phyloP scores from a whole-genome alignment of 2,888 invertebrate species.

The Dolichopus griseipennis region DNA sequence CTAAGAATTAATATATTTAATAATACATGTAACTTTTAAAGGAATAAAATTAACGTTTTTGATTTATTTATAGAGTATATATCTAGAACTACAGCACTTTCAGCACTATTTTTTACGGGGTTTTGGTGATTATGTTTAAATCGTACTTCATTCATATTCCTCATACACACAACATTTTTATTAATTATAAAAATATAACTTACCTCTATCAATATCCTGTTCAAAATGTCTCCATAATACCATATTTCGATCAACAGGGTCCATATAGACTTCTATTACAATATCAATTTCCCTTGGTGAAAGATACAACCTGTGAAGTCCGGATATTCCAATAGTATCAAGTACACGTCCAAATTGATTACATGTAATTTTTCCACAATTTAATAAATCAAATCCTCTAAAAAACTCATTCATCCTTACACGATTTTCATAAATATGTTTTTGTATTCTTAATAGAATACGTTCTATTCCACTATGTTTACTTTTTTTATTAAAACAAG shows the following conservation, averaged over 20 bases:
- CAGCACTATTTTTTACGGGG: too few relatives aligned
- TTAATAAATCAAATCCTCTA: conserved; percentile 60
- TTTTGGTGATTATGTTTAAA: too few relatives aligned
- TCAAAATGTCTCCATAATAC: conserved; percentile 70
- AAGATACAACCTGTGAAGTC: conserved; percentile 49
- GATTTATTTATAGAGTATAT: too few relatives aligned
- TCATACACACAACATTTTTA: too few relatives aligned
- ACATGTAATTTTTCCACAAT: conserved; percentile 58
- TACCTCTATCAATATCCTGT: conserved; percentile 68
- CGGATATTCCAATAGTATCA: conserved; percentile 56
- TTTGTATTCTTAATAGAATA: conserved; percentile 23
- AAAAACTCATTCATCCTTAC: conserved; percentile 62
- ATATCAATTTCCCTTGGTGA: conserved; percentile 54
- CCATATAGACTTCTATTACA: conserved; percentile 58
- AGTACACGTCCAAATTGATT: conserved; percentile 64
- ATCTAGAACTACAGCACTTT: too few relatives aligned
- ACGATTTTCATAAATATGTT: conserved; percentile 55
- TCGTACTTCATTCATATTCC: too few relatives aligned
- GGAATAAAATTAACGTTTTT: too few relatives aligned
- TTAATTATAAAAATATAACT: too few relatives aligned
- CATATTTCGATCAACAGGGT: conserved; percentile 59
- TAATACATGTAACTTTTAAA: too few relatives aligned
- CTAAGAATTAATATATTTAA: too few relatives aligned
- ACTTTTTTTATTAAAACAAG: conserved; percentile 46
- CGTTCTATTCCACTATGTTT: conserved; percentile 9